Base-by-base conservation (phyloP, 64 coral and sea anemone genomes). In the Hydrozoanthus tunicans region DNA sequence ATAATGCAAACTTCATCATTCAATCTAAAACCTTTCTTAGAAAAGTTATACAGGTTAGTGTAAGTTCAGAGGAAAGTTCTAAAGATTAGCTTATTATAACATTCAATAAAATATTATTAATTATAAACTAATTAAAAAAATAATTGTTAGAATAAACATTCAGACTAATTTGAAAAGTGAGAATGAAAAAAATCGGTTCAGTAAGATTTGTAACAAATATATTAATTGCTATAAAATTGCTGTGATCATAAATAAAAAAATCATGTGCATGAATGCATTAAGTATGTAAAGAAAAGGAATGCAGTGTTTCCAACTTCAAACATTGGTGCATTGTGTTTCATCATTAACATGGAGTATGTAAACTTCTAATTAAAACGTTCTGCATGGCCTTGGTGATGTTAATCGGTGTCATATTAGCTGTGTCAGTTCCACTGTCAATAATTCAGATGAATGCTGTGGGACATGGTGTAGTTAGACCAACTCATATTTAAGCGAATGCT, bases 401-500 rank as follows among this genome's bases (percentile, higher is more conserved):
- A 53, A 13, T 76, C 27, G 13, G 14, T 76, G 72, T 52, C 32
- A 43, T 52, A 10, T 76, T 76, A 76, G 27, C 72, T 43, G 72
- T 52, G 32, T 53, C 8, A 76, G 72, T 27, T 76, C 72, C 10
- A 32, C 3, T 13, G 25, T 52, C 32, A 43, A 2, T 43, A 43
- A 43, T 76, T 26, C 9, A 43, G 72, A 51, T 76, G 72, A 12
- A 76, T 76, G 72, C 32, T 76, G 72, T 52, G 32, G 0, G 32
- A 43, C 51, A 76, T 76, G 72, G 9, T 53, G 72, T 76, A 76
- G 43, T 81, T 97, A 97, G 26, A 97, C 95, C 13, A 97, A 90
- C 78, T 97, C 95, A 79, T 97, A 97, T 92, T 94, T 94, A 57
- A 77, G 85, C 27, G 82, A 68, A 94, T 94, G 88, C 59, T 97